Evolutionary conservation across 2,888 invertebrate species (phyloP).

Genomic region (Megalurothrips usitatus): DNA sequence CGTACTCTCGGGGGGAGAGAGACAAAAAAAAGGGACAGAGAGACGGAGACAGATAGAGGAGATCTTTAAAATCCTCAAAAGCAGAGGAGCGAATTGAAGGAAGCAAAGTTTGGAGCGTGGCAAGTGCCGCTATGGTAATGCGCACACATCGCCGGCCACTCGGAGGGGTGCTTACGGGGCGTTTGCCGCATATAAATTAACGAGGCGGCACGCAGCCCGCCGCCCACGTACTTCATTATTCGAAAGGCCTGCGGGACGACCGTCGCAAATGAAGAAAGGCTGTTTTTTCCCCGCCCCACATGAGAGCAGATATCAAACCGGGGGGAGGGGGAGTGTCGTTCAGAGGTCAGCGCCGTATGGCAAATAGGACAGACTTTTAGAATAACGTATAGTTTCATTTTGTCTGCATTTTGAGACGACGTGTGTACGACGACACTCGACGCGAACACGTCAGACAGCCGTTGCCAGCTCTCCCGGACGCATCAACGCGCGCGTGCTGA

Average conservation of each 20-base stretch:
- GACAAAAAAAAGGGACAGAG: background rate
- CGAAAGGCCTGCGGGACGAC: background rate
- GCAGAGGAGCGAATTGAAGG: no score
- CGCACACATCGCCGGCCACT: background rate
- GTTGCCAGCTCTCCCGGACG: no score
- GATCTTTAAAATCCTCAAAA: no score
- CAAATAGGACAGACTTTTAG: no score
- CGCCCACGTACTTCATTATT: background rate
- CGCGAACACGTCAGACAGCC: no score
- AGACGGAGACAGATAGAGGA: background rate
- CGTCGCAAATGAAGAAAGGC: background rate
- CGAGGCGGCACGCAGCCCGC: background rate
- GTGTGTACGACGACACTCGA: no score
- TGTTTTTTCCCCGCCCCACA: background rate
- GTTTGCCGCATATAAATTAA: constrained; percentile 11
- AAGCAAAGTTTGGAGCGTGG: background rate
- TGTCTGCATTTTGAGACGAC: no score
- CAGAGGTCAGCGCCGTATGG: no score
- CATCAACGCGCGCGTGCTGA: no score
- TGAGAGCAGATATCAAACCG: background rate
- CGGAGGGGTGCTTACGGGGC: background rate
- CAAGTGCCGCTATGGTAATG: background rate
- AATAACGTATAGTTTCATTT: no score
- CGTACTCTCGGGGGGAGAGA: background rate
- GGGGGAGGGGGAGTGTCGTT: background rate